Evolutionary conservation across 2,888 invertebrate species (phyloP).

Genomic region (Pristionchus exspectatus): DNA sequence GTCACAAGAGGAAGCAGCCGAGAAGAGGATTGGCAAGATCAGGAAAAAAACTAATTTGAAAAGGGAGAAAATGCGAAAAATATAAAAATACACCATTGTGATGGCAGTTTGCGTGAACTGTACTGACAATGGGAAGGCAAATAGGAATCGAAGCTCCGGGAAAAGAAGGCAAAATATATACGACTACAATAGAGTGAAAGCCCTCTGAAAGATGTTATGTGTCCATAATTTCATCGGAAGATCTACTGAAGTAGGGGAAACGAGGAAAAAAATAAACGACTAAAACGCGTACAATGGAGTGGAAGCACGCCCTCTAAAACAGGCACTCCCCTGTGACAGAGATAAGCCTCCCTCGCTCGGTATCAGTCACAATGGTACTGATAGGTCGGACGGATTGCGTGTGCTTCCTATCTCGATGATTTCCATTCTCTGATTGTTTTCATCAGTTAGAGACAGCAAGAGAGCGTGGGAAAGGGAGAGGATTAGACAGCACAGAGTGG

Average conservation of each 20-base stretch:
- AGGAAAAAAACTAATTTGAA: not conserved
- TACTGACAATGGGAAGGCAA: not conserved
- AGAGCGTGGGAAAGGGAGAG: too few species aligned
- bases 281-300: not conserved
- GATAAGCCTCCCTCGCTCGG: not conserved
- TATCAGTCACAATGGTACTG: slow-evolving; percentile 8
- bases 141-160: not conserved
- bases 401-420: not conserved
- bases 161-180: not conserved
- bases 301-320: not conserved
- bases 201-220: too few species aligned
- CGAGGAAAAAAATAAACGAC: too few species aligned
- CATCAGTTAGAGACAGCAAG: not conserved
- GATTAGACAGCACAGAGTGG: too few species aligned
- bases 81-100: not conserved
- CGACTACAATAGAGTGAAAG: not conserved
- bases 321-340: slow-evolving; percentile 7
- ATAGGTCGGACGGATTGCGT: not conserved
- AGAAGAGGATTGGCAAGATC: not conserved
- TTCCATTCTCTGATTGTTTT: not conserved
- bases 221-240: too few species aligned
- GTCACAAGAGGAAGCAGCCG: not conserved
- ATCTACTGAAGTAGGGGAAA: too few species aligned
- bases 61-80: not conserved
- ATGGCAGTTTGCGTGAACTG: not conserved